phyloP scores from a whole-genome alignment of 2,797 vertebrate species.

The Protosalanx chinensis region DNA sequence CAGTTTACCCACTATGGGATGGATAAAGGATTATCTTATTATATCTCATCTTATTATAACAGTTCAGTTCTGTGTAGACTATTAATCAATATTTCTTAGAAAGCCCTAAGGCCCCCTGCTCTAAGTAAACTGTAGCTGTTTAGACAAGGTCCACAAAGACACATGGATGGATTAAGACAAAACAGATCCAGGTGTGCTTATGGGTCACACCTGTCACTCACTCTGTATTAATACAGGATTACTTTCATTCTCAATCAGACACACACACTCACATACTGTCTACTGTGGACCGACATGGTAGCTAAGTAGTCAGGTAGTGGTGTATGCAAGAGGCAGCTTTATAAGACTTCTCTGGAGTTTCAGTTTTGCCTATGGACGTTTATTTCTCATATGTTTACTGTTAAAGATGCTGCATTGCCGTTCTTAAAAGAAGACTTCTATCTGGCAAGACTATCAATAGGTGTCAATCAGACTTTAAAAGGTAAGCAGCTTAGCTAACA shows the following conservation, averaged over 20 bases:
- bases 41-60: no score
- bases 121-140: not conserved
- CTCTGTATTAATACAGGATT: conserved; percentile 72
- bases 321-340: conserved; percentile 30
- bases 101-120: not conserved
- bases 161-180: conserved; percentile 21
- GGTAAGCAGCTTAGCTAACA: conserved; percentile 44
- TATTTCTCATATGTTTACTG: conserved; percentile 2
- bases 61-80: no score
- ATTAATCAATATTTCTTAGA: no score
- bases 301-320: conserved; percentile 52
- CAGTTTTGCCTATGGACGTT: conserved; percentile 33
- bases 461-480: conserved; percentile 36
- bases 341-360: conserved; percentile 18
- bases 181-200: conserved; percentile 38
- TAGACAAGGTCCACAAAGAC: conserved; percentile 10
- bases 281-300: conserved; percentile 52
- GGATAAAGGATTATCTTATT: no score
- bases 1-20: no score
- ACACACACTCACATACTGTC: conserved; percentile 47
- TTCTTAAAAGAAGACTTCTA: conserved; percentile 30
- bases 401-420: not conserved
- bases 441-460: conserved; percentile 17
- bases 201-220: conserved; percentile 57
- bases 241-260: conserved; percentile 64